phyloP scores from a whole-genome alignment of 2,113 vertebrate species.

The Mohoua ochrocephala region DNA sequence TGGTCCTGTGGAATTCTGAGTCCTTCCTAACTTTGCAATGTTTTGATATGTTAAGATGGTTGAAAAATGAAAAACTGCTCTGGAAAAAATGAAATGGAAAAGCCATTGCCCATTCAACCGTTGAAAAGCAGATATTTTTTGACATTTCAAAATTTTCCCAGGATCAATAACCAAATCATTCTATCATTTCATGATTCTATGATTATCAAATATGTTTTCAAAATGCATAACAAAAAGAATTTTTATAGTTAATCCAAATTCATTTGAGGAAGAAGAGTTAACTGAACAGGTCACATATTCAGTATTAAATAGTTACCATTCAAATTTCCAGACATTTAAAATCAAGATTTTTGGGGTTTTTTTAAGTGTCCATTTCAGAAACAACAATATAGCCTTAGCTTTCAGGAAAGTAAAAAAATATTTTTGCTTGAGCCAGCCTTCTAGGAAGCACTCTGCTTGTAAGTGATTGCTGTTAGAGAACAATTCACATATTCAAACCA shows the following conservation, averaged over 20 bases:
- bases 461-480: background rate
- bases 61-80: background rate
- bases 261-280: background rate
- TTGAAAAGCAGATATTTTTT: background rate
- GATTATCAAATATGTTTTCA: background rate
- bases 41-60: background rate
- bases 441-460: background rate
- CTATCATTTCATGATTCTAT: background rate
- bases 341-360: background rate
- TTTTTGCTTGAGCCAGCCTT: background rate
- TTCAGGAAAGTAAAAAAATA: background rate
- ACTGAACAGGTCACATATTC: background rate
- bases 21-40: background rate
- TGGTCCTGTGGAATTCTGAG: background rate
- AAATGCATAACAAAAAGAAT: background rate
- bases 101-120: background rate
- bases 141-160: background rate
- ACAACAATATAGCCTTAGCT: background rate
- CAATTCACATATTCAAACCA: background rate
- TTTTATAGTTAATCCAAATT: background rate
- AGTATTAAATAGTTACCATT: background rate
- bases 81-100: background rate
- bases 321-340: background rate
- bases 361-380: background rate
- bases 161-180: background rate